Evolutionary conservation across 2,113 vertebrate genomes (phyloP), one percentile per base, ranked within the genome.

Genomic region (Istiophorus platypterus): DNA sequence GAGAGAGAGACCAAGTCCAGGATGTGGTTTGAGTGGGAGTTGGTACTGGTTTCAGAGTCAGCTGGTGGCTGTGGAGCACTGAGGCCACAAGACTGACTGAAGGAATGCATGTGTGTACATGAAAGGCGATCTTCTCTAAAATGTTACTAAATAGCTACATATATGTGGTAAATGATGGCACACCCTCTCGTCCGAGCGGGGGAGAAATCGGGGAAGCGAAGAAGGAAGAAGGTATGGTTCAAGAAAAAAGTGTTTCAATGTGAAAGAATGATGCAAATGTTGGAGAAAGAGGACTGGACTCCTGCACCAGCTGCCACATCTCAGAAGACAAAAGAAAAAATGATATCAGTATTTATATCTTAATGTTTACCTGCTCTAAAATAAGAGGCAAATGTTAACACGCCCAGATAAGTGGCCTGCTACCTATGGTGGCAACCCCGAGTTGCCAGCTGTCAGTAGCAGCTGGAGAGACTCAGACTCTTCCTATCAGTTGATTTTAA

Each of bases 21-120:
- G 61, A 72, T 87, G 78, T 76, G 80, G 85, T 80, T 80, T 86
- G 68, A 77, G 73, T 85, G 57, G 84, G 83, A 81, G 84, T 61
- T 9, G 29, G 39, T 39, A 22, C 54, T 67, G 71, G 66, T 54
- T 76, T 72, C 57, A 69, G 34, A 75, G 49, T 24, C 74, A 72
- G 64, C 64, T 49, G 57, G 70, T 76, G 63, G 57, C 79, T 84
- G 59, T 41, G 66, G n/a, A 64, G 42, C 74, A 69, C 59, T 45
- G 37, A 68, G 47, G 65, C 84, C 84, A 78, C 84, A 75, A 51
- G 65, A 41, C 76, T 49, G 51, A 77, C 63, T 49, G 51, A 45
- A 73, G 47, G 69, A 71, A 86, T 64, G 71, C 13, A 47, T n/a
- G 27, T 72, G 52, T 72, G 52, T 59, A 27, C 54, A 65, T 61